Percentiles rank a stretch among this genome's conserved stretches.
Conservation (phyloP, 2,113 vertebrate genomes). For the Dasyornis broadbenti region DNA sequence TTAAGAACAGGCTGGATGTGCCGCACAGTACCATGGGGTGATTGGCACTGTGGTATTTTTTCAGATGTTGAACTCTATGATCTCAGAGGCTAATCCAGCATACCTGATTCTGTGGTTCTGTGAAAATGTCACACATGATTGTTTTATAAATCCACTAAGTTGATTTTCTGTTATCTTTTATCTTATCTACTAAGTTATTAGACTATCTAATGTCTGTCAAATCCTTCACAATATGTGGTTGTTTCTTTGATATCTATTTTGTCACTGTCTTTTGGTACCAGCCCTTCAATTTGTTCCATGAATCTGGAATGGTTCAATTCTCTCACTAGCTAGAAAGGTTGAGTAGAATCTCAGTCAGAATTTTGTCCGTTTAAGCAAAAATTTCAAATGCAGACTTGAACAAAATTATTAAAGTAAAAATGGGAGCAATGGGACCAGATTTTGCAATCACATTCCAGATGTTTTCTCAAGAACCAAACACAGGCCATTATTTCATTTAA, state of each 20-base stretch:
- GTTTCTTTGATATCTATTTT: not conserved
- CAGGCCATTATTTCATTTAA: not conserved
- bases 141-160: not conserved
- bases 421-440: not conserved
- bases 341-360: not conserved
- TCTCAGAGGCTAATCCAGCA: not conserved
- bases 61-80: accelerated
- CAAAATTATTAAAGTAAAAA: not conserved
- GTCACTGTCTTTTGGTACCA: not conserved
- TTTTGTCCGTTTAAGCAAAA: not conserved
- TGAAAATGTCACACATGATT: accelerated
- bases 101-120: not conserved
- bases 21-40: not conserved
- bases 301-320: not conserved
- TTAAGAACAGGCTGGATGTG: not conserved
- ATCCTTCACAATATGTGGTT: not conserved
- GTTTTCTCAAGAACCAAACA: not conserved
- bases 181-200: not conserved
- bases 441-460: not conserved
- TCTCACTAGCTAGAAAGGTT: not conserved
- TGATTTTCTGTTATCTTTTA: not conserved
- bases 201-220: not conserved
- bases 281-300: not conserved
- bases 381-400: not conserved
- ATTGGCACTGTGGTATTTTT: not conserved